A percentile compares a stretch with the other conserved stretches of the same genome.
Evolutionary conservation across 2,888 invertebrate genomes (phyloP).

Genomic region (Polyommatus iphigenia): DNA sequence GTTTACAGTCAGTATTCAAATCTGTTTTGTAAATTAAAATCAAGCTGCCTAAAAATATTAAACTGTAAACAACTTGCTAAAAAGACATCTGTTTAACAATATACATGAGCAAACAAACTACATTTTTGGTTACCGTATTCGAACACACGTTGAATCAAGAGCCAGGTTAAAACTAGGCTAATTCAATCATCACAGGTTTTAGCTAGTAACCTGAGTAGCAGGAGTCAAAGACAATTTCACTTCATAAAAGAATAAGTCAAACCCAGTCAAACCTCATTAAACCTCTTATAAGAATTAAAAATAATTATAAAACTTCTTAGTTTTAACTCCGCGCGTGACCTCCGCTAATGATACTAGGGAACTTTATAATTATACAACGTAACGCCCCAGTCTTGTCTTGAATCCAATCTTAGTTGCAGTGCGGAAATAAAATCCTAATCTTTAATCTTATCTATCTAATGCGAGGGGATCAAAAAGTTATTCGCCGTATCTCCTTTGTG

Average conservation of each 20-base stretch:
- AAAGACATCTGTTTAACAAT: no score
- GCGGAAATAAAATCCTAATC: not conserved
- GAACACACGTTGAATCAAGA: no score
- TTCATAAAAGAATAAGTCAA: not conserved
- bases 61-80: no score
- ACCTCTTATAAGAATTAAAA: not conserved
- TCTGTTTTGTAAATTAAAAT: no score
- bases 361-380: slow-evolving; percentile 13
- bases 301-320: not conserved
- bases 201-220: no score
- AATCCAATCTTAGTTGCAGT: not conserved
- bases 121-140: no score
- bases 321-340: not conserved
- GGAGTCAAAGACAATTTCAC: not conserved
- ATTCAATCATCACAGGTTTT: no score
- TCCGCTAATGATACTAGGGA: not conserved
- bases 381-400: not conserved
- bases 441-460: not conserved
- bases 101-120: no score
- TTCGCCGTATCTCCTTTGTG: slow-evolving; percentile 1
- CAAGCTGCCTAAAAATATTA: no score
- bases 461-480: not conserved
- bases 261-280: not conserved
- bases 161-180: no score
- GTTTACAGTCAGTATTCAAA: no score